These are phyloP conservation scores for Poecilia velifera DNA, from an alignment of 2,797 vertebrate species.

Conservation along the genomic window DNA sequence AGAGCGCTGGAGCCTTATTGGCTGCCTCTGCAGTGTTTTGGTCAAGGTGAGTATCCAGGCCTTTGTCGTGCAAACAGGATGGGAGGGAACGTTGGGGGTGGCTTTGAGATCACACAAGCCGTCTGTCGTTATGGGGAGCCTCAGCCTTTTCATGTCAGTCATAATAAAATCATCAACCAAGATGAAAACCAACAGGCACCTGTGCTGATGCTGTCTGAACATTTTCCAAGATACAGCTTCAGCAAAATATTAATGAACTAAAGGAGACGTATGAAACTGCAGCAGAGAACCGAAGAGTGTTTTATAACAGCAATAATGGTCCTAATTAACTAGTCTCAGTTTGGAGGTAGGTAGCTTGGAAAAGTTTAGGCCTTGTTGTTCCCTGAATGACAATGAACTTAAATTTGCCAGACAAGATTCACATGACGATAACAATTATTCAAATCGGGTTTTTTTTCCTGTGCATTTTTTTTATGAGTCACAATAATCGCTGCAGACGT, in stretches of 20 bases:
- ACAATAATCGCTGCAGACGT: not conserved
- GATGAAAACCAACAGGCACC: constrained; percentile 22
- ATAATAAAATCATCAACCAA: constrained; percentile 27
- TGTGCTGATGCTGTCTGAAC: constrained; percentile 18
- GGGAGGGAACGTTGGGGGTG: constrained; percentile 16
- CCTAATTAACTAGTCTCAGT: constrained; percentile 45
- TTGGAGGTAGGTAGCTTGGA: constrained; percentile 34
- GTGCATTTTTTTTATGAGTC: constrained; percentile 1
- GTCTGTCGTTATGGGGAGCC: constrained; percentile 49
- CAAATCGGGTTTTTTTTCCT: not conserved
- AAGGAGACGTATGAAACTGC: constrained; percentile 39
- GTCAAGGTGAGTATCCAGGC: constrained; percentile 50
- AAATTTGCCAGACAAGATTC: constrained; percentile 24
- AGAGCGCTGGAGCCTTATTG: constrained; percentile 32
- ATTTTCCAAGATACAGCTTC: constrained; percentile 7
- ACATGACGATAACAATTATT: not conserved
- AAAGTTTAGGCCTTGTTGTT: constrained; percentile 37
- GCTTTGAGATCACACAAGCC: constrained; percentile 48
- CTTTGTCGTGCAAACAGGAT: constrained; percentile 61
- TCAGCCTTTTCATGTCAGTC: constrained; percentile 50
- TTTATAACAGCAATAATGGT: constrained; percentile 62
- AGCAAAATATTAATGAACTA: constrained; percentile 34
- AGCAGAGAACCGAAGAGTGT: constrained; percentile 43
- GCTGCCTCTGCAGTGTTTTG: constrained; percentile 51
- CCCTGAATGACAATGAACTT: constrained; percentile 47